Evolutionary conservation across 2,113 vertebrate species (phyloP), one percentile per base, ranked within the genome.

Genomic region (Vireo altiloquus): DNA sequence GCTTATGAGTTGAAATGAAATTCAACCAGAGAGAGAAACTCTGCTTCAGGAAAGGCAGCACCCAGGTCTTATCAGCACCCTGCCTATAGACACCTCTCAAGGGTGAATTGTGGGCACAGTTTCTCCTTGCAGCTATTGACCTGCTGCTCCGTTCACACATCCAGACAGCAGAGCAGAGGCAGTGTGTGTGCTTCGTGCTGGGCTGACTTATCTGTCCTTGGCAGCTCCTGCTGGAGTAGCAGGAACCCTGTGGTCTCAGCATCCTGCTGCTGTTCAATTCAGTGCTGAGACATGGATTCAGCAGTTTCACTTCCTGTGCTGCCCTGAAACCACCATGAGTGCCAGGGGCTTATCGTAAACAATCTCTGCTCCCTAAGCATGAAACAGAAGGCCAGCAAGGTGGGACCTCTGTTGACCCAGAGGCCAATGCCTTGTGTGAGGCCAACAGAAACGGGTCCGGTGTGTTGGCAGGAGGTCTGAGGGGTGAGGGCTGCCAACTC

Each of bases 141-240:
- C 39, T 1, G 1, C 30, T 84, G 56, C 57, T 90, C 25, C 14
- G 4, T 35, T 77, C 0, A 1, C 4, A 4, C 1, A 2, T 63
- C 66, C 18, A 20, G 42, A 37, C 17, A 80, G 54, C 31, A 54
- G 35, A 82, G 50, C 31, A 56, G 35, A 82, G 37, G 25, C 23
- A 49, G 14, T 0, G 0, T 20, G 9, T 2, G 0, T 82, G 37
- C 61, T 60, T 86, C 2, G 0, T 47, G 42, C 22, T 0, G 0
- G 7, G 21, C 30, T 59, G 37, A 49, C 28, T 49, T 77, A 31
- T 0, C 31, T 63, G 59, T 66, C 65, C 33, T 28, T 71, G 47
- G 39, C 75, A 90, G 54, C 25, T 86, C 24, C 24, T 1, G 3
- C 39, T 52, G 65, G 13, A 60, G 47, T 28, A 89, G 37, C 30